Evolutionary conservation across 2,888 invertebrate species (phyloP).

Genomic region (Anagyrus pseudococci): DNA sequence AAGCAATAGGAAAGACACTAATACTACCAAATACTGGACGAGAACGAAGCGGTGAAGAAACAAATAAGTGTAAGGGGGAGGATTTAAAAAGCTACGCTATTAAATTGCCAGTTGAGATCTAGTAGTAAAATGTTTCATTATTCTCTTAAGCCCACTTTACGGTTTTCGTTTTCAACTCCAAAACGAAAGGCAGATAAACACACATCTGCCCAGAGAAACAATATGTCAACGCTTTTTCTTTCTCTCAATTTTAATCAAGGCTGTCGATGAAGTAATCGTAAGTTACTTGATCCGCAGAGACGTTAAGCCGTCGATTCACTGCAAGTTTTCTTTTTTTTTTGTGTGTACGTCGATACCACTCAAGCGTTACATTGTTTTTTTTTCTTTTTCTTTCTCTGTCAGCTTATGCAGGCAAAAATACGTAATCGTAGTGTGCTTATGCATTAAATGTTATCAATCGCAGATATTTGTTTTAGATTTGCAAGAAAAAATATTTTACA

Average conservation of each 20-base stretch:
- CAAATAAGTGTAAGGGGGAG: neutral
- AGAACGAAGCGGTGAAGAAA: constrained; percentile 5
- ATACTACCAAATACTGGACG: constrained; percentile 22
- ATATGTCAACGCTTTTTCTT: too few relatives aligned
- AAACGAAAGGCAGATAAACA: constrained; percentile 11
- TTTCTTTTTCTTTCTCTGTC: constrained; percentile 13
- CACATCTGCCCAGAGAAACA: constrained; percentile 11
- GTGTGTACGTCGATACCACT: constrained; percentile 7
- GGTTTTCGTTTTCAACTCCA: constrained; percentile 9
- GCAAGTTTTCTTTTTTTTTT: constrained; percentile 10
- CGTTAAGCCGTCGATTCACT: constrained; percentile 3
- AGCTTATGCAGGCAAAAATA: constrained; percentile 21
- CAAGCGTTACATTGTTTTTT: neutral
- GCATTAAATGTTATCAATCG: constrained; percentile 4
- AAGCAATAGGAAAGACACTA: too few relatives aligned
- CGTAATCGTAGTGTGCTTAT: constrained; percentile 25
- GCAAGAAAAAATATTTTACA: constrained; percentile 38
- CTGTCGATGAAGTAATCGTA: too few relatives aligned
- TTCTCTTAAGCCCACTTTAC: constrained; percentile 32
- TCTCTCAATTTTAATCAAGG: too few relatives aligned
- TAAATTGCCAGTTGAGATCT: constrained; percentile 40
- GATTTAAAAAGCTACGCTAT: constrained; percentile 20
- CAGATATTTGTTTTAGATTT: constrained; percentile 23
- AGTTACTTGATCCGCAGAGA: too few relatives aligned
- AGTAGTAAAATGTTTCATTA: constrained; percentile 35